Percentiles rank a stretch among this genome's conserved stretches.
Evolutionary conservation across 2,888 invertebrate species (phyloP).

Genomic region (Eupeodes latifasciatus): DNA sequence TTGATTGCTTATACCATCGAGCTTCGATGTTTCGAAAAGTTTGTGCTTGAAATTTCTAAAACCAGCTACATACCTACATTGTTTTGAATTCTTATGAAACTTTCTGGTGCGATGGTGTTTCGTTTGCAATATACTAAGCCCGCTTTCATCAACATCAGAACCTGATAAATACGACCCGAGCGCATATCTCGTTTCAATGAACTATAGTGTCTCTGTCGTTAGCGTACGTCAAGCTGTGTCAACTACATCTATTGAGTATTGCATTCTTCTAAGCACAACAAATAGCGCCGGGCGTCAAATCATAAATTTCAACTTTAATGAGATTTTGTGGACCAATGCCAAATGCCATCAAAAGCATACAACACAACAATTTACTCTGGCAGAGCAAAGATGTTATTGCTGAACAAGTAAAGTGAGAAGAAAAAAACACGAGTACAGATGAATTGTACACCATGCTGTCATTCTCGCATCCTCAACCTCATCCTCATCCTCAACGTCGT

Average conservation of each 20-base stretch:
- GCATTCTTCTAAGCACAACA: background rate
- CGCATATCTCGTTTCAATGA: background rate
- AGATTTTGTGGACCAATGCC: slow-evolving; percentile 29
- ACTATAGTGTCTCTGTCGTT: background rate
- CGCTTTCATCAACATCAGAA: background rate
- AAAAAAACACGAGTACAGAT: background rate
- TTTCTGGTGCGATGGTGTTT: too few relatives aligned
- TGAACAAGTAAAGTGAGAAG: background rate
- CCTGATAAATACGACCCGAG: background rate
- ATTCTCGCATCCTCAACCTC: background rate
- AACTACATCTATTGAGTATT: background rate
- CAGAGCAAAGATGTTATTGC: background rate
- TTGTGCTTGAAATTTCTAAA: too few relatives aligned
- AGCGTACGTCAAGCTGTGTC: background rate
- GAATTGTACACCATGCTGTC: background rate
- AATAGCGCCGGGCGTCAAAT: slow-evolving; percentile 12
- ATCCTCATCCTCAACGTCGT: background rate
- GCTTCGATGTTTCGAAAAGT: too few relatives aligned
- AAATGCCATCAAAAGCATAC: slow-evolving; percentile 14
- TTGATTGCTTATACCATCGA: too few relatives aligned
- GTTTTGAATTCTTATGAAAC: too few relatives aligned
- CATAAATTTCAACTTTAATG: slow-evolving; percentile 42
- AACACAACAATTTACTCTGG: background rate
- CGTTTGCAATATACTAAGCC: background rate
- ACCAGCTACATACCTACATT: too few relatives aligned